These are phyloP conservation scores for Dromius quadrimaculatus DNA, from an alignment of 2,888 invertebrate species.

Conservation along the genomic window DNA sequence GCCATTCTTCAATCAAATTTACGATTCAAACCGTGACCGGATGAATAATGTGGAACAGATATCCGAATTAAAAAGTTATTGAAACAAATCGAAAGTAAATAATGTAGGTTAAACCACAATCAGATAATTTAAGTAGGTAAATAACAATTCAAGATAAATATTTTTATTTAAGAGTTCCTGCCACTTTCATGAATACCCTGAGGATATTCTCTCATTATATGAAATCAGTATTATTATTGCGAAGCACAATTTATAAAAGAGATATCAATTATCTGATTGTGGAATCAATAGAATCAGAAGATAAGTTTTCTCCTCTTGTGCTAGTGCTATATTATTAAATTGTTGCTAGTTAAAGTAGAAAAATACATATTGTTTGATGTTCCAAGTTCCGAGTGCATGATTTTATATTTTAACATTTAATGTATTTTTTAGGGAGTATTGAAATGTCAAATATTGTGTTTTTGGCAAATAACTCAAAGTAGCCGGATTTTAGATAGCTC, in stretches of 20 bases:
- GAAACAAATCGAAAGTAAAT: constrained; percentile 32
- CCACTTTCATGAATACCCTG: constrained; percentile 30
- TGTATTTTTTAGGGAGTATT: no score
- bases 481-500: no score
- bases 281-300: background rate
- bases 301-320: background rate
- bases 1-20: no score
- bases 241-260: constrained; percentile 12
- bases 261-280: constrained; percentile 7
- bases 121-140: constrained; percentile 7
- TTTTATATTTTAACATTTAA: no score
- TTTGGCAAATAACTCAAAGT: no score
- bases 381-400: no score
- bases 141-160: constrained; percentile 29
- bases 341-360: no score
- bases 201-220: constrained; percentile 32
- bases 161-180: constrained; percentile 31
- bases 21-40: no score
- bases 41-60: no score
- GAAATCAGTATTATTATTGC: constrained; percentile 2
- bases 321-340: background rate
- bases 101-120: constrained; percentile 2
- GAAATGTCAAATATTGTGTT: no score
- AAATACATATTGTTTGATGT: no score
- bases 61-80: no score